A percentile compares a stretch with the other conserved stretches of the same genome.
These are phyloP conservation scores for Galaxea fascicularis DNA, from an alignment of 92 coral and sea anemone species.

Conservation along the genomic window DNA sequence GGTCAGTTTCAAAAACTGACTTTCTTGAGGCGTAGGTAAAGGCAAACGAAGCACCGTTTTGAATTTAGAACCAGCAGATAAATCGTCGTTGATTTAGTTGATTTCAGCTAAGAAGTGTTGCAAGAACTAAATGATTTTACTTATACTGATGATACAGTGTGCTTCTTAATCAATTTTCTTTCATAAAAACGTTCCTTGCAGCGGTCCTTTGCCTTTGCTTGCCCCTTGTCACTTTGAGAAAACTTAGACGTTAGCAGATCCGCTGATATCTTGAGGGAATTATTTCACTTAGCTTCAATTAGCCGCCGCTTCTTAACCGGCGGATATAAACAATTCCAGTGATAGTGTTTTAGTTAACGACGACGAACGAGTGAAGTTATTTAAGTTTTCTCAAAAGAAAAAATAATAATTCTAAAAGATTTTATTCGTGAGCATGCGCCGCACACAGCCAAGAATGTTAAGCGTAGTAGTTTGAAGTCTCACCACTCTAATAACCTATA, in stretches of 20 bases:
- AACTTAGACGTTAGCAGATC: conserved; percentile 71
- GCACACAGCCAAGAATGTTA: conserved; percentile 48
- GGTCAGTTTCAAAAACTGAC: conserved; percentile 95
- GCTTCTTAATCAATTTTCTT: too few relatives aligned
- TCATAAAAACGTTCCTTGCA: background rate
- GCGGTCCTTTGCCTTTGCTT: conserved; percentile 9
- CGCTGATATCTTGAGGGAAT: conserved; percentile 70
- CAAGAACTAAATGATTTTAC: background rate
- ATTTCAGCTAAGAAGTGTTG: background rate
- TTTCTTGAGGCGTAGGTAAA: conserved; percentile 34
- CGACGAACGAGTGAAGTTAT: conserved; percentile 68
- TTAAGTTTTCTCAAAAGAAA: conserved; percentile 95
- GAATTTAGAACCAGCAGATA: too few relatives aligned
- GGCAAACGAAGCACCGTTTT: background rate
- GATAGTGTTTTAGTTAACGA: conserved; percentile 43
- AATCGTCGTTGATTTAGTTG: background rate
- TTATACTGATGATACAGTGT: too few relatives aligned
- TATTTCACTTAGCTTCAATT: conserved; percentile 44
- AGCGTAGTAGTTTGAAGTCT: conserved; percentile 57
- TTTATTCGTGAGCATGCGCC: conserved; percentile 66
- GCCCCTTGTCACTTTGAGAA: conserved; percentile 70
- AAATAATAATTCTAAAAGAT: conserved; percentile 48
- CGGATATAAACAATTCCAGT: conserved; percentile 16
- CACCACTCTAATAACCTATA: conserved; percentile 89
- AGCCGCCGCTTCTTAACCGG: conserved; percentile 48